Percentiles rank a stretch among this genome's conserved stretches.
These are phyloP conservation scores for Sinohyriopsis cumingii DNA, from an alignment of 2,888 invertebrate genomes.

Conservation along the genomic window DNA sequence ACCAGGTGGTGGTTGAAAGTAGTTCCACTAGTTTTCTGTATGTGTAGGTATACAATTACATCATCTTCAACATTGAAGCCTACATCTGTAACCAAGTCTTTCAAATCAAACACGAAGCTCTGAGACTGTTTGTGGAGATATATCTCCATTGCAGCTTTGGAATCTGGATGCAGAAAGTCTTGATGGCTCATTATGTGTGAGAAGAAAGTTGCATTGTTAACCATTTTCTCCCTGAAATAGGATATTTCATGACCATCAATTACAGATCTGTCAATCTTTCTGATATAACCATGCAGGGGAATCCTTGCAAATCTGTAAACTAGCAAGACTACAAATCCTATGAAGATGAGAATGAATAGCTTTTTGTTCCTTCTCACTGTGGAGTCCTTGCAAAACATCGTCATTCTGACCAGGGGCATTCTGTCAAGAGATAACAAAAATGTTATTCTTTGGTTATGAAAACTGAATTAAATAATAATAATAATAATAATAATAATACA, in stretches of 20 bases:
- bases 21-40: conserved; percentile 37
- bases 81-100: conserved; percentile 1
- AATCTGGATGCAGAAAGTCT: conserved; percentile 10
- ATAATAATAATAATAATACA: no score
- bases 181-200: conserved; percentile 10
- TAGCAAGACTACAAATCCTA: conserved; percentile 13
- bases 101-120: neutral
- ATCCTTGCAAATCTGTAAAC: neutral
- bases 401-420: no score
- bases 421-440: no score
- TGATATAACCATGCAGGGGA: neutral
- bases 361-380: conserved; percentile 22
- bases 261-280: conserved; percentile 3
- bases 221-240: conserved; percentile 9
- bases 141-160: conserved; percentile 13
- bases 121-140: conserved; percentile 16
- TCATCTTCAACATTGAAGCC: conserved; percentile 25
- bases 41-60: conserved; percentile 36
- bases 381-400: no score
- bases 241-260: conserved; percentile 22
- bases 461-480: no score
- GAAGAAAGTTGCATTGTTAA: conserved; percentile 23
- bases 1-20: conserved; percentile 30
- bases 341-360: conserved; percentile 8
- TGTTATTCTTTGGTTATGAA: no score